phyloP scores from a whole-genome alignment of 2,888 invertebrate species.

The Psylliodes chrysocephalus region DNA sequence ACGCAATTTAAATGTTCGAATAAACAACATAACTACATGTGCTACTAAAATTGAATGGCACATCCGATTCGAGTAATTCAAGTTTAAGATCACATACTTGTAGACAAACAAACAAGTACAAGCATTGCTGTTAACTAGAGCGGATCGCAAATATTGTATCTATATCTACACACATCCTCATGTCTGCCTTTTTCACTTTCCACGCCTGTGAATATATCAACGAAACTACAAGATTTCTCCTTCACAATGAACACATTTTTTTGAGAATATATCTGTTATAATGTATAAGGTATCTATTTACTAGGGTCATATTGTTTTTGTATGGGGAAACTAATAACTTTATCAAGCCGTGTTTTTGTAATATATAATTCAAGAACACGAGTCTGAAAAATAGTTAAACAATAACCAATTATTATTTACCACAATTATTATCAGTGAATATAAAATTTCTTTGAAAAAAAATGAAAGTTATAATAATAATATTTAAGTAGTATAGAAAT shows the following conservation, averaged over 20 bases:
- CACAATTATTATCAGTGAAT: no score
- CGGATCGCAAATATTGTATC: neutral
- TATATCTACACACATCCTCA: neutral
- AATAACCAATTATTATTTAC: no score
- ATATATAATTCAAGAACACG: no score
- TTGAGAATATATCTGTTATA: neutral
- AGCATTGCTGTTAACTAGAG: slow-evolving; percentile 5
- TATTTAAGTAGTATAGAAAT: no score
- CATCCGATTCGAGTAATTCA: neutral
- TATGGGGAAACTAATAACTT: neutral
- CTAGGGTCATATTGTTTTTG: neutral
- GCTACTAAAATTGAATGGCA: no score
- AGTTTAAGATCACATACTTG: slow-evolving; percentile 1
- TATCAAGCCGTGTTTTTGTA: no score
- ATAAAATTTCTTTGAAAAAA: no score
- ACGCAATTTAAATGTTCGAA: no score
- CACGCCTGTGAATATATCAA: neutral
- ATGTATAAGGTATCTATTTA: slow-evolving; percentile 1
- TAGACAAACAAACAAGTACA: neutral
- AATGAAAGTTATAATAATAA: no score
- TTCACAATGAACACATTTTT: neutral
- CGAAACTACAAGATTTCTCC: slow-evolving; percentile 7
- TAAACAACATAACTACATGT: no score
- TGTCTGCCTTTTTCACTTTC: slow-evolving; percentile 3
- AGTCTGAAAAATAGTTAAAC: no score